Percentiles rank a stretch among this genome's conserved stretches.
phyloP scores from a whole-genome alignment of 2,113 vertebrate genomes.

The Hiodon tergisus region DNA sequence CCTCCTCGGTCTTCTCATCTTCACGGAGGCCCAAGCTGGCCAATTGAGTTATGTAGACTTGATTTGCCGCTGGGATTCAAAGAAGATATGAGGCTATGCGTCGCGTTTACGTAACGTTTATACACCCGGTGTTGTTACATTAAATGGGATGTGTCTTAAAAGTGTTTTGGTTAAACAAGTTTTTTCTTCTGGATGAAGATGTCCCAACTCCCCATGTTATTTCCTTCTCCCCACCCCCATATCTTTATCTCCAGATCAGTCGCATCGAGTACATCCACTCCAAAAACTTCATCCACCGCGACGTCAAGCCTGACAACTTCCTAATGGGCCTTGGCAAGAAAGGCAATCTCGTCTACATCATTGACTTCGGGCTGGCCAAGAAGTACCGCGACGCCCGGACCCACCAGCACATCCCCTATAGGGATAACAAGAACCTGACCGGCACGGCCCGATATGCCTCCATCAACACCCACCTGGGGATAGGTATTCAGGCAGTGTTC shows the following conservation, averaged over 20 bases:
- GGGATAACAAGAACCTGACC: slow-evolving; percentile 96
- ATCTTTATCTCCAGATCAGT: slow-evolving; percentile 75
- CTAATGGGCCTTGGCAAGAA: slow-evolving; percentile 97
- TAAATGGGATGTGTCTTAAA: too few relatives aligned
- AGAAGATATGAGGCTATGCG: too few relatives aligned
- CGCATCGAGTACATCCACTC: slow-evolving; percentile 97
- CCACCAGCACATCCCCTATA: slow-evolving; percentile 96
- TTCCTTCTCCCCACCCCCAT: neutral
- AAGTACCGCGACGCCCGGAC: slow-evolving; percentile 93
- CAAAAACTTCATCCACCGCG: slow-evolving; percentile 97
- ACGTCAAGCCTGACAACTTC: slow-evolving; percentile 96
- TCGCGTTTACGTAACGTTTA: too few relatives aligned
- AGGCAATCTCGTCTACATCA: slow-evolving; percentile 95
- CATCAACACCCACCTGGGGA: slow-evolving; percentile 96
- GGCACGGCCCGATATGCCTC: slow-evolving; percentile 96
- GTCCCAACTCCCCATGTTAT: neutral
- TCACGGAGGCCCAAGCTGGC: neutral
- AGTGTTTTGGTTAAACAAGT: neutral
- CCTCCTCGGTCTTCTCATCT: neutral
- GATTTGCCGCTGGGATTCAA: too few relatives aligned
- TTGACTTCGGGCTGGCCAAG: slow-evolving; percentile 95
- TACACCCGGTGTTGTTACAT: too few relatives aligned
- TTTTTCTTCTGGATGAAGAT: too few relatives aligned
- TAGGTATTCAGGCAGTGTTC: slow-evolving; percentile 56
- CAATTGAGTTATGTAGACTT: too few relatives aligned